phyloP scores from a whole-genome alignment of 2,797 vertebrate species.

The Pagetopsis macropterus region DNA sequence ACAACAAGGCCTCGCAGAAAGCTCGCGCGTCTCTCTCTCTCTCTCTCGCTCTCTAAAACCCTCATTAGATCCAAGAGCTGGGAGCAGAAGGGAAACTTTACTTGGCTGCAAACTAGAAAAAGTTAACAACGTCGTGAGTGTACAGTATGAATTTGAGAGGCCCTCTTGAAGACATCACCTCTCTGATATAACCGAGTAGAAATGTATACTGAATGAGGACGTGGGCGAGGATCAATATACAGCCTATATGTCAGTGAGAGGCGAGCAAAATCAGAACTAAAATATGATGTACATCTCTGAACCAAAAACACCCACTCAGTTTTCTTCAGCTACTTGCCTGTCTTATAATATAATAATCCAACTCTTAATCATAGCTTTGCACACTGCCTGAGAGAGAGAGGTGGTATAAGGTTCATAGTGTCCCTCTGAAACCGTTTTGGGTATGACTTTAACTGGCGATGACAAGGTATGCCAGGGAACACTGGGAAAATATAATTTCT shows the following conservation, averaged over 20 bases:
- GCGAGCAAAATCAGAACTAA: slow-evolving; percentile 22
- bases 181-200: slow-evolving; percentile 24
- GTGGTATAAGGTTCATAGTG: slow-evolving; percentile 49
- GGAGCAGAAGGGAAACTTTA: slow-evolving; percentile 69
- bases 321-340: slow-evolving; percentile 27
- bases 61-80: slow-evolving; percentile 73
- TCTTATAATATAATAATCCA: slow-evolving; percentile 46
- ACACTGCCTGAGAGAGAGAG: slow-evolving; percentile 28
- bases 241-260: slow-evolving; percentile 27
- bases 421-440: slow-evolving; percentile 40
- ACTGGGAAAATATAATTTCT: slow-evolving; percentile 51
- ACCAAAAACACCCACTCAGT: slow-evolving; percentile 26
- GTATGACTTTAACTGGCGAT: slow-evolving; percentile 49
- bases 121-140: slow-evolving; percentile 67
- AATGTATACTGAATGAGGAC: slow-evolving; percentile 20
- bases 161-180: slow-evolving; percentile 44
- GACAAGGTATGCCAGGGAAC: slow-evolving; percentile 48
- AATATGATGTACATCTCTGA: slow-evolving; percentile 36
- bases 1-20: slow-evolving; percentile 77
- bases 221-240: slow-evolving; percentile 52
- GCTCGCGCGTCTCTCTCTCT: slow-evolving; percentile 48
- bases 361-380: slow-evolving; percentile 55
- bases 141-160: slow-evolving; percentile 44
- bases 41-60: slow-evolving; percentile 44
- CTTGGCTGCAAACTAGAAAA: slow-evolving; percentile 65